Evolutionary conservation across 2,113 vertebrate species (phyloP).

Genomic region (Cinclus cinclus): DNA sequence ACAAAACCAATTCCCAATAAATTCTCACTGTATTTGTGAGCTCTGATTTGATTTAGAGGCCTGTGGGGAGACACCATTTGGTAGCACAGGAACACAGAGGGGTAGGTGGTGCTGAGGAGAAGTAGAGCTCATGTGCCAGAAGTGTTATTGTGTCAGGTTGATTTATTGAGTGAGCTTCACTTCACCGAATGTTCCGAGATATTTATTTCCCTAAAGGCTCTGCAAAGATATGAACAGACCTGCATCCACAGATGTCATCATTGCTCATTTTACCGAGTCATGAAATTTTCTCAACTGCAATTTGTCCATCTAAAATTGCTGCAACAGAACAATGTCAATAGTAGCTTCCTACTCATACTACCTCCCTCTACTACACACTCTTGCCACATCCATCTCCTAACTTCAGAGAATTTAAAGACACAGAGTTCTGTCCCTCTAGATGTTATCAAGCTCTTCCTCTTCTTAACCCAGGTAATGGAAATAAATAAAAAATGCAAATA

Average conservation of each 20-base stretch:
- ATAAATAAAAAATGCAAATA: not conserved
- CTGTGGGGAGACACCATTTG: constrained; percentile 99
- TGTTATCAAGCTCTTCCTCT: not conserved
- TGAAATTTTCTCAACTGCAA: constrained; percentile 95
- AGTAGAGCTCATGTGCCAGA: constrained; percentile 95
- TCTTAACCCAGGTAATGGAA: not conserved
- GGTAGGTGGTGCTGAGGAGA: constrained; percentile 92
- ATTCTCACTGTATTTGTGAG: constrained; percentile 99
- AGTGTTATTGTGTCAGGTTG: constrained; percentile 99
- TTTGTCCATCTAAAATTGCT: constrained; percentile 87
- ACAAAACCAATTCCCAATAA: constrained; percentile 99
- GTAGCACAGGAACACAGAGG: constrained; percentile 93
- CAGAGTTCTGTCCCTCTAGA: not conserved
- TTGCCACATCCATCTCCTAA: constrained; percentile 60
- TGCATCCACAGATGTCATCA: constrained; percentile 99
- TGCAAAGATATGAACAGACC: constrained; percentile 99
- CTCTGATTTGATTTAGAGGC: constrained; percentile 98
- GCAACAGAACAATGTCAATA: constrained; percentile 85
- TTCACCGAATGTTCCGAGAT: constrained; percentile 99
- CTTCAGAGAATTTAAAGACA: constrained; percentile 62
- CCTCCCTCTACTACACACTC: constrained; percentile 37
- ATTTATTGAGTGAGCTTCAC: constrained; percentile 99
- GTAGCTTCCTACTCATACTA: constrained; percentile 80
- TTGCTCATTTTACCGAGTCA: constrained; percentile 99
- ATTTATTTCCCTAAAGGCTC: constrained; percentile 99